Evolutionary conservation across 2,888 invertebrate species (phyloP).

Genomic region (Athrips mouffetella): DNA sequence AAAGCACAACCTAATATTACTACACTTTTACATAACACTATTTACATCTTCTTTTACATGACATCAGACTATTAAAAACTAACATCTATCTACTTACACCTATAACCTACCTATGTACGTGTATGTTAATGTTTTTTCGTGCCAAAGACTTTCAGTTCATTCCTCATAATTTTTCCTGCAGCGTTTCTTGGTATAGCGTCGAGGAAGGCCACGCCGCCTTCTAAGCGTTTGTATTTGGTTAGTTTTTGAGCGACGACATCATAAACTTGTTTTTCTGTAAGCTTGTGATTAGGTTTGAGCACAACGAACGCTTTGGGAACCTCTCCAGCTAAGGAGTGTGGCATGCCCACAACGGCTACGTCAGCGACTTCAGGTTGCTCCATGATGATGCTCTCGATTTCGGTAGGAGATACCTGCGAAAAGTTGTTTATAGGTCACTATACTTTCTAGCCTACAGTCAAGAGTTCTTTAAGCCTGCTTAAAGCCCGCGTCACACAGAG

Average conservation of each 20-base stretch:
- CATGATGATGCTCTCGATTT: constrained; percentile 87
- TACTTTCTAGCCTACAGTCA: too few species aligned
- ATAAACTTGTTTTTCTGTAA: constrained; percentile 78
- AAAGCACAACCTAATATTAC: background rate
- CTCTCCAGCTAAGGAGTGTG: constrained; percentile 84
- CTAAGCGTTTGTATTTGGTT: constrained; percentile 84
- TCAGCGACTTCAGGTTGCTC: constrained; percentile 85
- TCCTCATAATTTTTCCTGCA: constrained; percentile 86
- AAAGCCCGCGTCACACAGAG: too few species aligned
- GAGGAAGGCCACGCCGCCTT: constrained; percentile 84
- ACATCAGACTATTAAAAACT: background rate
- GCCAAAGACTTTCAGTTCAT: constrained; percentile 79
- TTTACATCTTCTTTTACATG: background rate
- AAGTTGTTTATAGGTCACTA: background rate
- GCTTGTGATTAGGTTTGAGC: constrained; percentile 69
- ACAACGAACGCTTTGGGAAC: constrained; percentile 87
- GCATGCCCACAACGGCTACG: constrained; percentile 87
- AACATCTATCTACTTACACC: background rate
- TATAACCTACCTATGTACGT: constrained; percentile 16
- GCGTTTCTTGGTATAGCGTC: constrained; percentile 85
- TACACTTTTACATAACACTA: background rate
- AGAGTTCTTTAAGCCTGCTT: too few species aligned
- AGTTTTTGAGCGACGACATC: constrained; percentile 81
- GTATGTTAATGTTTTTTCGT: constrained; percentile 26
- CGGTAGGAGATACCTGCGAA: constrained; percentile 89